These are phyloP conservation scores for Tupiocoris notatus DNA, from an alignment of 2,888 invertebrate genomes.

Conservation along the genomic window DNA sequence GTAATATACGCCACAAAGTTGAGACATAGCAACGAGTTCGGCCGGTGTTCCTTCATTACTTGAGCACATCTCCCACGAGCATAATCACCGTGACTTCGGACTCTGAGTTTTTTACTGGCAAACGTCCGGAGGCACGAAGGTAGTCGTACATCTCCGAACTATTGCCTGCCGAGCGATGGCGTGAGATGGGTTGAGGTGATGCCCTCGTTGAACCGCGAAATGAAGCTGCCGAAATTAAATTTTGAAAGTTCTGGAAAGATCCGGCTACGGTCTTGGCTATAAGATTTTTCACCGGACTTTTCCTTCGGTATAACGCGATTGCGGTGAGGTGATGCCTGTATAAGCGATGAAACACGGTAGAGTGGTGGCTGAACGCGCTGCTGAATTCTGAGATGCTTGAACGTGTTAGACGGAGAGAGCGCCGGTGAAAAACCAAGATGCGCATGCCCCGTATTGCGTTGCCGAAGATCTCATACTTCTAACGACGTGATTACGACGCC, in stretches of 20 bases:
- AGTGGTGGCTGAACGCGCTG: background rate
- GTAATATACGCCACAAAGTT: conserved; percentile 29
- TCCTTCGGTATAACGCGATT: conserved; percentile 15
- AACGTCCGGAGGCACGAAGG: background rate
- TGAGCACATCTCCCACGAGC: conserved; percentile 1
- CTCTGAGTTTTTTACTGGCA: background rate
- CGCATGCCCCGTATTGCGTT: background rate
- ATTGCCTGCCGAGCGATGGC: background rate
- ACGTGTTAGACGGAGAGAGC: background rate
- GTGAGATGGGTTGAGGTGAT: background rate
- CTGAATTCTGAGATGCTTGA: background rate
- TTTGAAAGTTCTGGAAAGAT: conserved; percentile 33
- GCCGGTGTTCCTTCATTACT: conserved; percentile 22
- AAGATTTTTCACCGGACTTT: conserved; percentile 13
- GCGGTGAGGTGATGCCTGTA: background rate
- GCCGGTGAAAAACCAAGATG: background rate
- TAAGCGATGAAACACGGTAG: background rate
- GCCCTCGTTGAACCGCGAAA: background rate
- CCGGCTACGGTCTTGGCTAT: conserved; percentile 16
- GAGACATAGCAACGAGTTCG: background rate
- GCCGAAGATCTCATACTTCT: conserved; percentile 10
- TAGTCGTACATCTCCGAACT: conserved; percentile 20
- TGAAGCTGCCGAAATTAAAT: conserved; percentile 37
- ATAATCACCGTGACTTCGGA: conserved; percentile 7
- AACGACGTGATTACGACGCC: conserved; percentile 36